Percentiles rank a stretch among this genome's conserved stretches.
These are phyloP conservation scores for Oscheius myriophilus DNA, from an alignment of 2,888 invertebrate species.

Conservation along the genomic window DNA sequence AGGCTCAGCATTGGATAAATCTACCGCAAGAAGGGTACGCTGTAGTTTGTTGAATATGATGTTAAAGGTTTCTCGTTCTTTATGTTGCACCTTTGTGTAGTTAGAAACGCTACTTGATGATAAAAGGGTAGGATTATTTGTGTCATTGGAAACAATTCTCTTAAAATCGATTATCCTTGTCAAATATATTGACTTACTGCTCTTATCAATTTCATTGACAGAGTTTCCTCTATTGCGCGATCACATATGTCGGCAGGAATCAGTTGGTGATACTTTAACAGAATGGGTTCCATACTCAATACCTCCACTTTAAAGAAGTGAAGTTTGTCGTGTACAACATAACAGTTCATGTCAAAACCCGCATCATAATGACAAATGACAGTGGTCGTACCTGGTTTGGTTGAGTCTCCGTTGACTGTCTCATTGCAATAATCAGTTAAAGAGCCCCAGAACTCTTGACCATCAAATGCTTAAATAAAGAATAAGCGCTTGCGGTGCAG, in stretches of 20 bases:
- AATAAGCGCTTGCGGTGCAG: neutral
- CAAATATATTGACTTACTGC: constrained; percentile 26
- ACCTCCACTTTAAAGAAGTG: constrained; percentile 30
- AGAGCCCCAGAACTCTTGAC: too few relatives aligned
- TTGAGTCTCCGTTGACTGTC: too few relatives aligned
- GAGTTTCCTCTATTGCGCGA: constrained; percentile 11
- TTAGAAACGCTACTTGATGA: constrained; percentile 19
- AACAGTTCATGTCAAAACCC: constrained; percentile 17
- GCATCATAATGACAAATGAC: neutral
- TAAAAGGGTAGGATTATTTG: neutral
- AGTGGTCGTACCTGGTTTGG: too few relatives aligned
- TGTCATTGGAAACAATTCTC: constrained; percentile 25
- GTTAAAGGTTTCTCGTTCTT: constrained; percentile 12
- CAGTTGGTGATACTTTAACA: constrained; percentile 29
- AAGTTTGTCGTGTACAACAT: constrained; percentile 28
- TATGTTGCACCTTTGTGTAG: constrained; percentile 22
- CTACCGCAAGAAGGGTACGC: constrained; percentile 21
- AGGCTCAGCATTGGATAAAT: constrained; percentile 24
- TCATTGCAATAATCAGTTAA: too few relatives aligned
- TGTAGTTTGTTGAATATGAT: constrained; percentile 26
- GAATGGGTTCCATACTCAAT: constrained; percentile 13
- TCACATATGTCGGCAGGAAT: constrained; percentile 21
- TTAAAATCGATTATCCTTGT: neutral
- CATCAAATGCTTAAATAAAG: constrained; percentile 6
- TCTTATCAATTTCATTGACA: constrained; percentile 7